Base-by-base conservation (phyloP, 1,140 invertebrate species). In the Drosophila nasuta region DNA sequence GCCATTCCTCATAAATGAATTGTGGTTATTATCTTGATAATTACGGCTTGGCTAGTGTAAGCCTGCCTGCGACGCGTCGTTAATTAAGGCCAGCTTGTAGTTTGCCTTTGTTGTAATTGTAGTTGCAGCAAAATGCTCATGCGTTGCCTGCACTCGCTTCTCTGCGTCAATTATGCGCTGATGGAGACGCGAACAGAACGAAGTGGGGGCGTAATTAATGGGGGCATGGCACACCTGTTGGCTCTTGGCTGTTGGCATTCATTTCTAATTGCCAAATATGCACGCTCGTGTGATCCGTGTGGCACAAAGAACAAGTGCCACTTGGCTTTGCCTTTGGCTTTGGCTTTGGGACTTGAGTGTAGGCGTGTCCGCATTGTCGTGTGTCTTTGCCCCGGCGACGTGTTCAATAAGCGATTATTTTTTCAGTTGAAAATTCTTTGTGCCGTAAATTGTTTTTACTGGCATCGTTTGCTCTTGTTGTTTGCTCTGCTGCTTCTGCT, bases 341-440 rank as follows among this genome's bases (percentile, higher is more conserved):
- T 8, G 52, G 52, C 38, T 38, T 38, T 8, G 52, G 52, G 20
- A 25, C 20, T 25, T 25, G 30, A 17, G 20, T 49, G 33, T 57
- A 77, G 82, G 83, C 83, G 82, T 80, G 77, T 68, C 72, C 62
- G 1, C 1, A 13, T 28, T 35, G 51, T 35, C 73, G 45, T 68
- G 17, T 63, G 57, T 60, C 28, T 60, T 62, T 67, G 63, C 30
- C n/a, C 3, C 13, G 13, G 38, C 64, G 60, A 75, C 79, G 81
- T 85, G 85, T 85, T 88, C 85, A 89, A 82, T 88, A 88, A 88
- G 86, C 85, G 81, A 89, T 88, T 88, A 88, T 88, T 88, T 88
- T 88, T 88, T 88, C 81, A 81, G 85, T 85, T 88, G 81, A 80
- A 58, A 77, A 72, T 76, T 73, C 73, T 73, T 81, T 79, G 48